phyloP scores from a whole-genome alignment of 2,888 invertebrate species.

The Poecilobothrus nobilitatus region DNA sequence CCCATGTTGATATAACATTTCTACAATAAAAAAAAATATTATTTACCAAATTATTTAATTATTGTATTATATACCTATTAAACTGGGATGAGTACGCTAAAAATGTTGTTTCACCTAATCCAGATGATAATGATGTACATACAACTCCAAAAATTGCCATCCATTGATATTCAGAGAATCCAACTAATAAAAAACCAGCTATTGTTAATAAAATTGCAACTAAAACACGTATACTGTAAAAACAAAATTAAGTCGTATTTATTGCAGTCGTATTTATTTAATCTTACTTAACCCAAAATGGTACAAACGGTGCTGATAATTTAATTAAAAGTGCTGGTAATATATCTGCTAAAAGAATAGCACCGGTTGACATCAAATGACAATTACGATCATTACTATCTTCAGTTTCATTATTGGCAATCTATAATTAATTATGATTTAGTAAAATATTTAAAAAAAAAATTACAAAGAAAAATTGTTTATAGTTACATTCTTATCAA shows the following conservation, averaged over 20 bases:
- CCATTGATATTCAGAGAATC: slow-evolving; percentile 51
- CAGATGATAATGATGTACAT: slow-evolving; percentile 63
- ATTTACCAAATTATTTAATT: background rate
- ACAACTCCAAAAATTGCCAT: slow-evolving; percentile 62
- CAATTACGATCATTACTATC: slow-evolving; percentile 43
- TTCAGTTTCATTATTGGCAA: slow-evolving; percentile 8
- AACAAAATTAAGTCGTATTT: background rate
- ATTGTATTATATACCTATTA: slow-evolving; percentile 46
- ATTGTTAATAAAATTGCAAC: slow-evolving; percentile 52
- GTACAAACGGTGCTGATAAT: slow-evolving; percentile 60
- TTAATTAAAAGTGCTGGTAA: slow-evolving; percentile 65
- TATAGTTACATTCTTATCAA: slow-evolving; percentile 25
- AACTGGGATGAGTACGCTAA: slow-evolving; percentile 64
- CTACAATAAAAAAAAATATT: slow-evolving; percentile 38
- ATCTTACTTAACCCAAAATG: slow-evolving; percentile 57
- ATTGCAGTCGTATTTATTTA: slow-evolving; percentile 8
- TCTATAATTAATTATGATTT: too few species aligned
- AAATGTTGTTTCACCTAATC: slow-evolving; percentile 72
- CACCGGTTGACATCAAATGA: slow-evolving; percentile 63
- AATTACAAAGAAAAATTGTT: background rate
- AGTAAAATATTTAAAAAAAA: too few species aligned
- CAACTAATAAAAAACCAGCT: slow-evolving; percentile 59
- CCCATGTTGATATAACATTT: slow-evolving; percentile 72
- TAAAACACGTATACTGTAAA: slow-evolving; percentile 50
- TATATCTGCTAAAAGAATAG: slow-evolving; percentile 72